phyloP scores from a whole-genome alignment of 2,888 invertebrate genomes.

The Axea sp. region DNA sequence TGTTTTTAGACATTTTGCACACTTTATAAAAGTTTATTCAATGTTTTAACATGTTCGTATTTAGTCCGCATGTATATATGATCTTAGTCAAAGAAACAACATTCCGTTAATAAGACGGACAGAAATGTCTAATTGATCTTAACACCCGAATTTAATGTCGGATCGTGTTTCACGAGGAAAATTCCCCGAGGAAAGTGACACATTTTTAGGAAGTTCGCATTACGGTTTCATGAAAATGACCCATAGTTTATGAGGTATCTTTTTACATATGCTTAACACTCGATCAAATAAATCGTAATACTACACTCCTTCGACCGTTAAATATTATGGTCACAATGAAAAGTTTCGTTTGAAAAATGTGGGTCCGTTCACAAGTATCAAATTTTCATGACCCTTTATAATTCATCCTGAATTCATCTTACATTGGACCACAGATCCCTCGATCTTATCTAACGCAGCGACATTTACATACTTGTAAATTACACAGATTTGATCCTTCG shows the following conservation, averaged over 20 bases:
- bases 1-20: too few relatives aligned
- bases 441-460: conserved; percentile 29
- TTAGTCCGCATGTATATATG: too few relatives aligned
- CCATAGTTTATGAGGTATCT: conserved; percentile 51
- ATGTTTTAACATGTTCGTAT: too few relatives aligned
- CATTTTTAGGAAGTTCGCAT: conserved; percentile 38
- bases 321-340: conserved; percentile 30
- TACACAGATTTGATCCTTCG: conserved; percentile 1
- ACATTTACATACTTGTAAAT: conserved; percentile 35
- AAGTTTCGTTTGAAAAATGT: conserved; percentile 19
- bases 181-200: conserved; percentile 41
- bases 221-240: conserved; percentile 23
- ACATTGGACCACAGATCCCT: conserved; percentile 1
- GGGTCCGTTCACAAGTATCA: conserved; percentile 19
- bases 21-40: too few relatives aligned
- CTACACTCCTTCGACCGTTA: conserved; percentile 18
- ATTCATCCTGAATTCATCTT: conserved; percentile 18
- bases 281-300: conserved; percentile 52
- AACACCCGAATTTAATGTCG: conserved; percentile 35
- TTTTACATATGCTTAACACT: conserved; percentile 41
- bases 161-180: conserved; percentile 35
- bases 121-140: conserved; percentile 29
- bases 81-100: conserved; percentile 5
- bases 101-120: too few relatives aligned
- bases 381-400: conserved; percentile 33